A percentile compares a stretch with the other conserved stretches of the same genome.
Evolutionary conservation across 2,113 vertebrate genomes (phyloP).

Genomic region (Oceanites oceanicus): DNA sequence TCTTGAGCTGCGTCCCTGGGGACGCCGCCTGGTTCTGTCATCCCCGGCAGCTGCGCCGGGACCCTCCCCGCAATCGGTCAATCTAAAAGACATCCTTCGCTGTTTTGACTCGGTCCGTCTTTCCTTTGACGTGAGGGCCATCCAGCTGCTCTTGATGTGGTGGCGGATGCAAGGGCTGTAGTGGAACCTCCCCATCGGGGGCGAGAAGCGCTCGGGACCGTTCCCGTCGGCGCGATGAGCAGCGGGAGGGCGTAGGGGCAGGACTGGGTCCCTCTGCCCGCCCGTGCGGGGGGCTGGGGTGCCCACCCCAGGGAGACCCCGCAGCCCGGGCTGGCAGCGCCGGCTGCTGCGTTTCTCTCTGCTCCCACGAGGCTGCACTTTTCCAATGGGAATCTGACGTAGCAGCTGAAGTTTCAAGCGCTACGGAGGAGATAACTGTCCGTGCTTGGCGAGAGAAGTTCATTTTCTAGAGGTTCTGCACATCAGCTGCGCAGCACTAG

Average conservation of each 20-base stretch:
- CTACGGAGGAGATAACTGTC: background rate
- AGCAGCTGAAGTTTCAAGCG: background rate
- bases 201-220: background rate
- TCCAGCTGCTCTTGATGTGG: background rate
- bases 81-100: background rate
- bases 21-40: background rate
- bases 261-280: background rate
- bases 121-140: background rate
- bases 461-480: background rate
- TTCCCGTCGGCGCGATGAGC: background rate
- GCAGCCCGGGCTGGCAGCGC: background rate
- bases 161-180: background rate
- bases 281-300: accelerated
- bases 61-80: background rate
- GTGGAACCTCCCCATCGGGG: background rate
- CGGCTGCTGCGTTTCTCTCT: background rate
- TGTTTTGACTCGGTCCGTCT: background rate
- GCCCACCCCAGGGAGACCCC: background rate
- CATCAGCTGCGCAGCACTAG: background rate
- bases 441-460: accelerated
- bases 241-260: background rate
- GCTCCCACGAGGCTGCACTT: background rate
- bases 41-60: background rate
- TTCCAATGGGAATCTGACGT: too few species aligned
- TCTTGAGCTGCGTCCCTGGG: background rate